Percentiles rank a stretch among this genome's conserved stretches.
These are phyloP conservation scores for Empidonax traillii DNA, from an alignment of 2,113 vertebrate genomes.

Conservation along the genomic window DNA sequence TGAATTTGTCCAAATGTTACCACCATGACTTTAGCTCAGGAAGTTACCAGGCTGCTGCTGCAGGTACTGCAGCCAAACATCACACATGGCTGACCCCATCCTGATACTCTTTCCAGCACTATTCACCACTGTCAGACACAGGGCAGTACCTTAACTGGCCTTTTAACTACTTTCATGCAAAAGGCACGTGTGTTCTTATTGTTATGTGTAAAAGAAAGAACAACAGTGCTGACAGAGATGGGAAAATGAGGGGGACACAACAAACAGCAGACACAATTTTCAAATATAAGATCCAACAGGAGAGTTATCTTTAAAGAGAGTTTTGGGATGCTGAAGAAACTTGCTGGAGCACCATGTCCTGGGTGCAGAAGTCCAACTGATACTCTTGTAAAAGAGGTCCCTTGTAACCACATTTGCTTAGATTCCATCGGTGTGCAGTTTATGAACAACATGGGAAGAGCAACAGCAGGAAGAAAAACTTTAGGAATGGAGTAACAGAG, in stretches of 20 bases:
- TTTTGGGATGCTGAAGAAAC: not conserved
- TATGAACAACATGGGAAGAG: not conserved
- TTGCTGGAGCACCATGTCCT: not conserved
- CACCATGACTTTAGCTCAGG: not conserved
- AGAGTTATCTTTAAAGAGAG: not conserved
- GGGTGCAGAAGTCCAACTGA: not conserved
- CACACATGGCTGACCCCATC: not conserved
- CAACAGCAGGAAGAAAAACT: not conserved
- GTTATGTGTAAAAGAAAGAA: not conserved
- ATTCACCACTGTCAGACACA: not conserved
- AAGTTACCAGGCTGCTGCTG: not conserved
- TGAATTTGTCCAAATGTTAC: not conserved
- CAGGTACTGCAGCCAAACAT: not conserved
- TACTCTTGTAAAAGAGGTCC: not conserved
- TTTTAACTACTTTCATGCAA: not conserved
- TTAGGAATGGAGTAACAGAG: not conserved
- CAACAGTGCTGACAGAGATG: not conserved
- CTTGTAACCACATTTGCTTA: not conserved
- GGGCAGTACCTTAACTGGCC: not conserved
- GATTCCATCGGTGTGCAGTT: not conserved
- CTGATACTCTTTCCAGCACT: not conserved
- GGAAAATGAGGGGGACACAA: not conserved
- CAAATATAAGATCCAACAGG: not conserved
- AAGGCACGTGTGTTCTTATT: not conserved
- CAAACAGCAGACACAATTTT: not conserved